phyloP scores from a whole-genome alignment of 2,888 invertebrate genomes.

The Amiota communis region DNA sequence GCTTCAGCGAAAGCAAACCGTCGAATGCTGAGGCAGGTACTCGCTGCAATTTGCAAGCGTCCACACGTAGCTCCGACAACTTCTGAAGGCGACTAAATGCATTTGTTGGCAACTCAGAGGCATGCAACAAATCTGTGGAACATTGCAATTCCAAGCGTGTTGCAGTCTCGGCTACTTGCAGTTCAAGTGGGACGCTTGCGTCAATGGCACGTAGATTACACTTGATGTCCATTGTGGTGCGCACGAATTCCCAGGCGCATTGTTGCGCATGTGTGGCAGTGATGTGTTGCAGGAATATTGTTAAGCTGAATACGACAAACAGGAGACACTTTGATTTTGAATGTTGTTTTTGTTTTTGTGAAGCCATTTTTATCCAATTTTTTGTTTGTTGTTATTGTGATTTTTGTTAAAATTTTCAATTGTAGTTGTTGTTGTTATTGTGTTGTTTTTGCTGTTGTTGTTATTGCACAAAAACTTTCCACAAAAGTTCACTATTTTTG shows the following conservation, averaged over 20 bases:
- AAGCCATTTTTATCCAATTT: conserved; percentile 3
- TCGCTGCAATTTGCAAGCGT: conserved; percentile 85
- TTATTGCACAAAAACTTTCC: not conserved
- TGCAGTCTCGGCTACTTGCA: conserved; percentile 79
- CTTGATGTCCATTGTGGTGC: conserved; percentile 72
- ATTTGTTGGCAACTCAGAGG: conserved; percentile 82
- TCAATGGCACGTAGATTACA: conserved; percentile 71
- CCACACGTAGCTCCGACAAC: conserved; percentile 83
- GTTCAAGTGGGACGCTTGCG: conserved; percentile 60
- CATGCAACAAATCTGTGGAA: conserved; percentile 84
- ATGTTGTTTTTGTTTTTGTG: conserved; percentile 15
- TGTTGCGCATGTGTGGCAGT: conserved; percentile 66
- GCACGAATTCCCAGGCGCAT: conserved; percentile 72
- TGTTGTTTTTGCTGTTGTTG: conserved; percentile 9
- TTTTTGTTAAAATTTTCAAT: conserved; percentile 9
- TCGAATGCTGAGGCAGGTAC: conserved; percentile 85
- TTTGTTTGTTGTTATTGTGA: not conserved
- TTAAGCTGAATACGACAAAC: conserved; percentile 33
- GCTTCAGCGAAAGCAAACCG: conserved; percentile 85
- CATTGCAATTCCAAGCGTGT: conserved; percentile 84
- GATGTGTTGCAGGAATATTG: conserved; percentile 30
- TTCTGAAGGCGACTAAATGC: conserved; percentile 83
- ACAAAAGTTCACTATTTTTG: conserved; percentile 23
- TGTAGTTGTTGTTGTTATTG: conserved; percentile 23
- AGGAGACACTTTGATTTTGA: conserved; percentile 38